Evolutionary conservation across 2,888 invertebrate species (phyloP), one percentile per base, ranked within the genome.

Genomic region (Leucoma salicis): DNA sequence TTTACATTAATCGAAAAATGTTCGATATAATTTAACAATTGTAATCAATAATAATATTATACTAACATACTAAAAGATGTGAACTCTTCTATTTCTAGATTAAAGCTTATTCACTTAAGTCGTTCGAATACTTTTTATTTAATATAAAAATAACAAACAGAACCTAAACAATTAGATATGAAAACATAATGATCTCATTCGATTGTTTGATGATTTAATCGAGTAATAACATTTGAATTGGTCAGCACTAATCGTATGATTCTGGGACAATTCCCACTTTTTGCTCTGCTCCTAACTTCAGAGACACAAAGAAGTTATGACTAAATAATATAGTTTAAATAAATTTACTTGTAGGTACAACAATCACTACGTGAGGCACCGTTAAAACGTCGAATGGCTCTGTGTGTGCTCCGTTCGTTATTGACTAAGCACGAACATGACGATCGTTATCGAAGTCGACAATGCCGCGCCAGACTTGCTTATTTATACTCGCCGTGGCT

Each of bases 351-450:
- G 0, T 45, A 99, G 91, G 93, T 98, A 5, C 94, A 95, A 73
- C 92, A 93, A 38, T 95, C 98, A 0, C 90, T 99, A 4, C 95
- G 95, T 55, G 97, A 98, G 80, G 93, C 96, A 13, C 92, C 94
- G 0, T 94, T 95, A 49, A 94, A 97, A 55, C 92, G 98, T 1
- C 94, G 95, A 49, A 91, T 93, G 34, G 97, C 97, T 0, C 91
- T 99, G 46, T 87, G 90, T 25, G 94, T 96, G 10, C 86, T 99
- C 14, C 92, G 97, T 46, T 96, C 97, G 76, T 86, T 98, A 49
- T 84, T 99, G 58, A 97, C 97, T 6, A 99, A 99, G 76, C 99
- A 99, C 78, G 96, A 98, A 68, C 91, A 97, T 69, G 99, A 99
- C 78, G 96, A 97, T 75, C 91, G 99, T 45, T 97, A 97, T 76